phyloP scores from a whole-genome alignment of 1,140 invertebrate species.

The Ylistrum balloti region DNA sequence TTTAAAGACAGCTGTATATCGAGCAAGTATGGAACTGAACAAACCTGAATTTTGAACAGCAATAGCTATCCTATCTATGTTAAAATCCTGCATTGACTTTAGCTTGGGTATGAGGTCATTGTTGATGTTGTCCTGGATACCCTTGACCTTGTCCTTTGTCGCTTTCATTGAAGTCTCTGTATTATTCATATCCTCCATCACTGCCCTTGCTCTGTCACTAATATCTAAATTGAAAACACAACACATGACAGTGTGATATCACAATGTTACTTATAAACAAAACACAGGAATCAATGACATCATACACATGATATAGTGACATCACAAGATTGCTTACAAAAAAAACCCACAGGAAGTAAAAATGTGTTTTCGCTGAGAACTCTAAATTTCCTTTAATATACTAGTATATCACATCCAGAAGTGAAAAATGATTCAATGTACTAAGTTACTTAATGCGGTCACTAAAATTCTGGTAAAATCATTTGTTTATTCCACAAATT shows the following conservation, averaged over 20 bases:
- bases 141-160: conserved; percentile 61
- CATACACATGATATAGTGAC: not conserved
- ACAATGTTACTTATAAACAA: too few species aligned
- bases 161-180: conserved; percentile 52
- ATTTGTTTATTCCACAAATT: too few species aligned
- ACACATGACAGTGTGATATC: conserved; percentile 18
- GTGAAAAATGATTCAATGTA: too few species aligned
- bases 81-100: conserved; percentile 71
- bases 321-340: conserved; percentile 8
- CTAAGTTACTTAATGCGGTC: too few species aligned
- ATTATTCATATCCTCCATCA: conserved; percentile 52
- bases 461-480: too few species aligned
- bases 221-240: conserved; percentile 53
- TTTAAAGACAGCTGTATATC: too few species aligned
- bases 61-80: conserved; percentile 59
- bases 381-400: too few species aligned
- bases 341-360: too few species aligned
- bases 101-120: conserved; percentile 69
- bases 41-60: conserved; percentile 64
- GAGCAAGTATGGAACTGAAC: not conserved
- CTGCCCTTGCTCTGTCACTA: conserved; percentile 47
- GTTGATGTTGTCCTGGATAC: conserved; percentile 66
- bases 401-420: too few species aligned
- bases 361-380: too few species aligned
- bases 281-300: not conserved